Evolutionary conservation across 1,140 invertebrate species (phyloP), one percentile per base, ranked within the genome.

Genomic region (Gonatopus flavifemur): DNA sequence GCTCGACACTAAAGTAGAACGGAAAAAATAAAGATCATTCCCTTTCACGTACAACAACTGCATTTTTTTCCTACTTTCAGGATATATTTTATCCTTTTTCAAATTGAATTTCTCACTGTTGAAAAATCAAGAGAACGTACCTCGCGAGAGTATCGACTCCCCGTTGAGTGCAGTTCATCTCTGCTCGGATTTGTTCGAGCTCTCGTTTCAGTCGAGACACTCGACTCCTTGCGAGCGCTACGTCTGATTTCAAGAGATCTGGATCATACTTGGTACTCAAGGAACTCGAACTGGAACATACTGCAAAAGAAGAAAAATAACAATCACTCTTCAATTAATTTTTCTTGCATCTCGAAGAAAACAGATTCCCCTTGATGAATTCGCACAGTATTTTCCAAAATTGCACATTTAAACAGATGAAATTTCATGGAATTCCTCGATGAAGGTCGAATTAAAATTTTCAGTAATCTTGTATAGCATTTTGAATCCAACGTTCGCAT

Each of bases 241-340:
- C 90, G 76, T 98, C 95, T 22, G 91, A 90, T 72, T 94, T 93
- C 22, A 98, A 80, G 19, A 96, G 80, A 67, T 98, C 94, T 16
- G 94, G 93, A 79, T 98, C 94, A 72, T 95, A 96, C 65, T 94
- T 91, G 25, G 92, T 94, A 69, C 90, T 92, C 58, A 91, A 81
- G 63, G 88, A 86, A 80, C 93, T 92, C 37, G 90, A 88, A 61
- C 89, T 92, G 38, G 94, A 96, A 80, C 91, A 94, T 67, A 96
- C 93, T 96, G 79, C 13, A 75, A 69, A 49, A 37, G 62, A 62
- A 59, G 56, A 55, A 50, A 55, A 50, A 33, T 42, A 18, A 38
- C 31, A 30, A n/a, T 43, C 21, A 37, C 25, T 44, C 20, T 12
- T 33, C 20, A n/a, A n/a, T n/a, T n/a, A n/a, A n/a, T n/a, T n/a